These are phyloP conservation scores for Anthopleura xanthogrammica DNA, from an alignment of 92 coral and sea anemone species.

Conservation along the genomic window DNA sequence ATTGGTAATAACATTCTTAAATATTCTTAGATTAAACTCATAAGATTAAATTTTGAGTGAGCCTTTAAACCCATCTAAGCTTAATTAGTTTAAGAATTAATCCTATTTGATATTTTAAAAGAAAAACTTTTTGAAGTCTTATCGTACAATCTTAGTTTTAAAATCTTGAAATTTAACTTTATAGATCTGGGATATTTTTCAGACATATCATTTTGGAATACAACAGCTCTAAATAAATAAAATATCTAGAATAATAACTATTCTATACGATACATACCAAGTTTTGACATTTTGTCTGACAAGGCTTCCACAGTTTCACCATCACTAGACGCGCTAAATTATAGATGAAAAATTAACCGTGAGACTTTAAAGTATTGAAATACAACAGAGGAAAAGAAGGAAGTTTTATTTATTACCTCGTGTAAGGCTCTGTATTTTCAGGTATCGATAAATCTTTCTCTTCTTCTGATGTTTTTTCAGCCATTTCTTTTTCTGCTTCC, in stretches of 20 bases:
- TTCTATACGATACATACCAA: conserved; percentile 56
- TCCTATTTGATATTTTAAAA: too few species aligned
- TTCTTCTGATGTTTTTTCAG: conserved; percentile 1
- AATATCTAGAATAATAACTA: not conserved
- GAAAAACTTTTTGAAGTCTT: too few species aligned
- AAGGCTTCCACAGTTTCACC: conserved; percentile 54
- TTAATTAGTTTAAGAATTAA: too few species aligned
- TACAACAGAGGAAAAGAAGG: not conserved
- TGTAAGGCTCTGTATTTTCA: not conserved
- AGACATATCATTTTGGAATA: too few species aligned
- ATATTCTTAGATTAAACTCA: too few species aligned
- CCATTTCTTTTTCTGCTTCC: conserved; percentile 25
- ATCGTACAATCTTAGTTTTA: too few species aligned
- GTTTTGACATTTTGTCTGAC: conserved; percentile 58
- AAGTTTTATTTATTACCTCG: not conserved
- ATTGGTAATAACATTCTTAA: too few species aligned
- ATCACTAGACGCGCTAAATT: conserved; percentile 15
- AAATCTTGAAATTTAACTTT: too few species aligned
- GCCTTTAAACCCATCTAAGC: too few species aligned
- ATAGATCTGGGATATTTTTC: too few species aligned
- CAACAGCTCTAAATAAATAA: not conserved
- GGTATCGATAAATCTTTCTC: not conserved
- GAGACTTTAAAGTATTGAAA: not conserved
- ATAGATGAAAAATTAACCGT: not conserved
- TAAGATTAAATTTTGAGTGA: too few species aligned